Evolutionary conservation across 2,888 invertebrate species (phyloP).

Genomic region (Dryocosmus kuriphilus): DNA sequence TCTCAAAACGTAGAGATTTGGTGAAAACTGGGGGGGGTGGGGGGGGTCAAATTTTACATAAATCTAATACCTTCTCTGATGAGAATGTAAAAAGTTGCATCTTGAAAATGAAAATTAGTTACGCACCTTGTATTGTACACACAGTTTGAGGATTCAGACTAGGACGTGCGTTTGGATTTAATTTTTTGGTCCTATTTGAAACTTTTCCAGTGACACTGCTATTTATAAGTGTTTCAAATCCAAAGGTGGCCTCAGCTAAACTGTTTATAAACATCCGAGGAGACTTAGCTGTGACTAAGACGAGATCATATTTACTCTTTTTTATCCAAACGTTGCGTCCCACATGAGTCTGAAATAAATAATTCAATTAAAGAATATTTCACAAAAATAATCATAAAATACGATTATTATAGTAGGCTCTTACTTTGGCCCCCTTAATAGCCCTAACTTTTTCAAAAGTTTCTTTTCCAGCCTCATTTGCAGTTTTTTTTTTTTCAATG

Average conservation of each 20-base stretch:
- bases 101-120: neutral
- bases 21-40: too few relatives aligned
- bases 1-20: too few relatives aligned
- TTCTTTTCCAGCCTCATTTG: neutral
- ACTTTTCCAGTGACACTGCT: too few relatives aligned
- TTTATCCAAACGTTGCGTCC: slow-evolving; percentile 12
- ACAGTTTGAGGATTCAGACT: too few relatives aligned
- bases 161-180: too few relatives aligned
- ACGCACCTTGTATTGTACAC: neutral
- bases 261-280: neutral
- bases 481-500: neutral
- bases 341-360: neutral
- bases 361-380: too few relatives aligned
- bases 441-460: neutral
- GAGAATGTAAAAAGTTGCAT: neutral
- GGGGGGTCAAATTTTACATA: too few relatives aligned
- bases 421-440: neutral
- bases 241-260: neutral
- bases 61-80: too few relatives aligned
- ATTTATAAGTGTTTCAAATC: neutral
- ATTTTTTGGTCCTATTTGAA: too few relatives aligned
- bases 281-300: neutral
- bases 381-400: too few relatives aligned
- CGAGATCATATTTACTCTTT: neutral
- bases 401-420: neutral